Evolutionary conservation across 2,797 vertebrate species (phyloP), one percentile per base, ranked within the genome.

Genomic region (Silurus aristotelis): DNA sequence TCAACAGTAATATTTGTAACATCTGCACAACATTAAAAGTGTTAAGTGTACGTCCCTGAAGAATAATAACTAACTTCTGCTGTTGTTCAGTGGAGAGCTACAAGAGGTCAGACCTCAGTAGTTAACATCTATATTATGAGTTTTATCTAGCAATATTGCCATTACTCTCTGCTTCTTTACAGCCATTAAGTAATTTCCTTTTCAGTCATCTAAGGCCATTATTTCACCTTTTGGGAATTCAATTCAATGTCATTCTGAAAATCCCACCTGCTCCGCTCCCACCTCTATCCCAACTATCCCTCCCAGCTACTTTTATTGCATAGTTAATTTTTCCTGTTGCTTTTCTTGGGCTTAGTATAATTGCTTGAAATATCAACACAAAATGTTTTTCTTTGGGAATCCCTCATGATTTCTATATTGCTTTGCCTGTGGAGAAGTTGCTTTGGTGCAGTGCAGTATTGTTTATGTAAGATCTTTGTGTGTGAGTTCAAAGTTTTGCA

Each of bases 241-340:
- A 82, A 58, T 85, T 84, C 48, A 84, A 27, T 86, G 86, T 87
- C 89, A 88, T 88, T 89, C 58, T 68, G 84, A 86, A 87, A 81
- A 83, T 55, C 55, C 80, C 79, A 52, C 48, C 80, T 71, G 71
- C 63, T 22, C 66, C 56, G 5, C 13, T 14, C 56, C 14, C 14
- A 58, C 13, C 14, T 17, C 14, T 58, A 58, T 22, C n/a, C 48
- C 5, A 25, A 85, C 86, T 85, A 79, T 85, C 86, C 86, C 88
- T 91, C 90, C 81, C 83, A 79, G 89, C 86, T 85, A 92, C 87
- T 90, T 87, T 87, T 93, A 92, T 92, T 92, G 90, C 93, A 91
- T 91, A 89, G 90, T 90, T 89, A 75, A 90, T 90, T 90, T 94
- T 91, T 92, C 90, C 92, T 89, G 85, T 90, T 89, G 88, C 89